Evolutionary conservation across 2,888 invertebrate species (phyloP).

Genomic region (Augiades crinisus): DNA sequence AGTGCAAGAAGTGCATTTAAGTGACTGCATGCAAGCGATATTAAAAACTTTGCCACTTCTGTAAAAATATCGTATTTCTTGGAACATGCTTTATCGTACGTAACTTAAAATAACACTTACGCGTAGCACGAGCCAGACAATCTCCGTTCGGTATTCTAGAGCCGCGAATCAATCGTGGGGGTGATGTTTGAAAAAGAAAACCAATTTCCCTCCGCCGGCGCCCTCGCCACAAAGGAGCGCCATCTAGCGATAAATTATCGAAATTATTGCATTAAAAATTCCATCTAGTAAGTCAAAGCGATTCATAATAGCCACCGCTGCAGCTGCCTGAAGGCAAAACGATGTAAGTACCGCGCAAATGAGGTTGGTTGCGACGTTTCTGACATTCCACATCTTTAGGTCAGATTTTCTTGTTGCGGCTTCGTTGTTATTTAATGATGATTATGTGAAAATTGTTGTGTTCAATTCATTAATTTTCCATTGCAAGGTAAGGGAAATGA

Average conservation of each 20-base stretch:
- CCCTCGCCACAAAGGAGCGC: constrained; percentile 70
- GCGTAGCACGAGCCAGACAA: constrained; percentile 8
- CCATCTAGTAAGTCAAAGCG: constrained; percentile 87
- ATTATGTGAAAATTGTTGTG: no score
- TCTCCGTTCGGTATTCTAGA: constrained; percentile 40
- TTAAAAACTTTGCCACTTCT: no score
- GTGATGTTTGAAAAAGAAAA: constrained; percentile 72
- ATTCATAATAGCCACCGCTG: constrained; percentile 69
- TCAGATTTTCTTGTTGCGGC: constrained; percentile 5
- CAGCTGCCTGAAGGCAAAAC: constrained; percentile 35
- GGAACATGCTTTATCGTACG: not conserved
- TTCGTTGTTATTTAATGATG: not conserved
- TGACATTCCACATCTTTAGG: not conserved
- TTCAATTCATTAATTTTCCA: no score
- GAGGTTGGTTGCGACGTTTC: constrained; percentile 2
- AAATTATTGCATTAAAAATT: constrained; percentile 89
- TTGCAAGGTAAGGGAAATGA: no score
- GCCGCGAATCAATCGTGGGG: constrained; percentile 64
- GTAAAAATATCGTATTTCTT: no score
- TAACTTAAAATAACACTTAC: not conserved
- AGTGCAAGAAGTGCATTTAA: no score
- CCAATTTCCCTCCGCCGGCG: constrained; percentile 59
- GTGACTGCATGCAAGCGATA: no score
- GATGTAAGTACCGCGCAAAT: constrained; percentile 44
- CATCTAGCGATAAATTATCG: constrained; percentile 83